Conservation (phyloP, 2,888 invertebrate species). For the Drosophila atripex region DNA sequence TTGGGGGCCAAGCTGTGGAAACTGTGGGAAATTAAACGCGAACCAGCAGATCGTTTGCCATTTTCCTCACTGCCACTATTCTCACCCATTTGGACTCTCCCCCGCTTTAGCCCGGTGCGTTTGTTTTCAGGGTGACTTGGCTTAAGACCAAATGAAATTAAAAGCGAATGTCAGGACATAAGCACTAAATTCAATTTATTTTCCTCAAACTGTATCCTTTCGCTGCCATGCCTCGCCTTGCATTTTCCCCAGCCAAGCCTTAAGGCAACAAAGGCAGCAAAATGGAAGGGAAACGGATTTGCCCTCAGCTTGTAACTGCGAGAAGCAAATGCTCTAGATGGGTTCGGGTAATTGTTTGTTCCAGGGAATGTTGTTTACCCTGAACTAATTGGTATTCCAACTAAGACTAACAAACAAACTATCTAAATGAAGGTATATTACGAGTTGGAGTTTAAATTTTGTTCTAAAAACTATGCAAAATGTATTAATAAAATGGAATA, state of each 20-base stretch:
- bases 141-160: slow-evolving; percentile 70
- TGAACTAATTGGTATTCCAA: not conserved
- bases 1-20: slow-evolving; percentile 16
- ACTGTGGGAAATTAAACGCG: slow-evolving; percentile 47
- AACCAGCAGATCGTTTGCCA: slow-evolving; percentile 34
- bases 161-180: slow-evolving; percentile 73
- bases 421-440: not conserved
- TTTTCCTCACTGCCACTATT: slow-evolving; percentile 1
- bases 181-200: slow-evolving; percentile 75
- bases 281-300: slow-evolving; percentile 7
- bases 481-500: not conserved
- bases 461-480: no score
- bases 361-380: not conserved
- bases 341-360: not conserved
- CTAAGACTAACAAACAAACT: not conserved
- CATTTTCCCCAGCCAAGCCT: slow-evolving; percentile 32
- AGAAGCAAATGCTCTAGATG: slow-evolving; percentile 25
- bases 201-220: slow-evolving; percentile 55
- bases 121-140: slow-evolving; percentile 47
- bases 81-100: slow-evolving; percentile 12
- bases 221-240: slow-evolving; percentile 12
- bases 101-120: slow-evolving; percentile 7
- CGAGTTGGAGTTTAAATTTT: no score
- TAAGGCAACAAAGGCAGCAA: slow-evolving; percentile 27
- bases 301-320: slow-evolving; percentile 8